Base-by-base conservation (phyloP, 2,113 vertebrate species). In the Mirounga angustirostris region DNA sequence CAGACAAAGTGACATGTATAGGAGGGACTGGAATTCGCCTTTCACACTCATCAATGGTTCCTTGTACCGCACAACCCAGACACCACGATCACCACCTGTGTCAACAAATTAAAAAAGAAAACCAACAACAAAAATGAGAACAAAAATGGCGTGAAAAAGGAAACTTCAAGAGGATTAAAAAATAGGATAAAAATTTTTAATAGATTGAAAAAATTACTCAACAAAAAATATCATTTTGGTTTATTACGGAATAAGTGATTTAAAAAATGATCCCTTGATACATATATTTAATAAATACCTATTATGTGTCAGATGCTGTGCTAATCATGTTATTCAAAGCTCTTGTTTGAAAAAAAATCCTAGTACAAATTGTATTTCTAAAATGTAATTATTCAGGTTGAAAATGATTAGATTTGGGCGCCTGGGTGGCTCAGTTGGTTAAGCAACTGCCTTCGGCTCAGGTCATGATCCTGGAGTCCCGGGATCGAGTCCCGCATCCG, bases 11-110 rank as follows among this genome's bases (percentile, higher is more conserved):
- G 58, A 28, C 74, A 33, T 40, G 52, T 8, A 19, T 0, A 18
- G 19, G 4, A 52, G 36, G 65, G 43, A 18, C 58, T n/a, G 24
- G 50, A 5, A 43, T 36, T 54, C 36, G 22, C 46, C 58, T 54
- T 50, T 90, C 6, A 12, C 0, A 0, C 9, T 71, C n/a, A 7
- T 10, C 26, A 71, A 0, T 52, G 33, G 13, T 21, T 61, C 40
- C 69, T 79, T 86, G 21, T 84, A 3, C 9, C 1, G 0, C 58
- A 26, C 0, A 18, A n/a, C 8, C 33, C 40, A 16, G 13, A 46
- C 9, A 46, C 21, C 50, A 12, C 14, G 19, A 22, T 26, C 13
- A 10, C 52, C 33, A 6, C 63, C 16, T 15, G 7, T 11, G n/a
- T 3, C 40, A 67, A n/a, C 16, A 22, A 26, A 56, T 74, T 91